Conservation (phyloP, 1,140 invertebrate genomes). For the Trachymyrmex septentrionalis region DNA sequence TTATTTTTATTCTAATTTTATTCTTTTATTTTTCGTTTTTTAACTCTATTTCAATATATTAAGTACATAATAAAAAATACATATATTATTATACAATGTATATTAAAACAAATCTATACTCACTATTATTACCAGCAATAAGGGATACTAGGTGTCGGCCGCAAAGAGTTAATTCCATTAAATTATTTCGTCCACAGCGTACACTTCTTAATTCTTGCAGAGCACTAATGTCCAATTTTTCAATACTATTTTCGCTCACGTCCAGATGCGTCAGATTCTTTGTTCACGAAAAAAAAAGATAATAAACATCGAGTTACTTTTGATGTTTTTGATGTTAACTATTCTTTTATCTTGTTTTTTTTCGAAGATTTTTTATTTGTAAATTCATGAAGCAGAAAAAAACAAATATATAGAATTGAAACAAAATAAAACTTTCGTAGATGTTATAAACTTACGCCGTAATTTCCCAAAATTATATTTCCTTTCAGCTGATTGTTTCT, state of each 20-base stretch:
- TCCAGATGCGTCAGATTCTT: constrained; percentile 91
- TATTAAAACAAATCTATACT: not conserved
- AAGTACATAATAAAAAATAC: not conserved
- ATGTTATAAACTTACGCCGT: constrained; percentile 89
- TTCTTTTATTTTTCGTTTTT: not conserved
- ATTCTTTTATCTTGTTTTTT: not conserved
- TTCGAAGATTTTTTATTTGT: not conserved
- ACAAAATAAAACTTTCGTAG: not conserved
- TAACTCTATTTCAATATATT: not conserved
- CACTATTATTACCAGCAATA: constrained; percentile 92
- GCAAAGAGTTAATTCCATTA: constrained; percentile 90
- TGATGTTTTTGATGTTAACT: not conserved
- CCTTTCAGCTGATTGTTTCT: constrained; percentile 92
- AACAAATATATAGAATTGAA: constrained; percentile 22
- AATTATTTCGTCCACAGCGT: constrained; percentile 90
- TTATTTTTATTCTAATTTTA: not conserved
- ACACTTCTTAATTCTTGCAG: constrained; percentile 90
- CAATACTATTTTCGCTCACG: constrained; percentile 93
- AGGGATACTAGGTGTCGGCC: constrained; percentile 90
- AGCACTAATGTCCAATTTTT: constrained; percentile 91
- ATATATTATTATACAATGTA: not conserved
- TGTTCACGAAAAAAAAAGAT: constrained; percentile 43
- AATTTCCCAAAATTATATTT: constrained; percentile 94
- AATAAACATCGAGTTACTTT: not conserved
- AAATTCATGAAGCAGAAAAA: constrained; percentile 16